Evolutionary conservation across 2,113 vertebrate species (phyloP).

Genomic region (Garra rufa): DNA sequence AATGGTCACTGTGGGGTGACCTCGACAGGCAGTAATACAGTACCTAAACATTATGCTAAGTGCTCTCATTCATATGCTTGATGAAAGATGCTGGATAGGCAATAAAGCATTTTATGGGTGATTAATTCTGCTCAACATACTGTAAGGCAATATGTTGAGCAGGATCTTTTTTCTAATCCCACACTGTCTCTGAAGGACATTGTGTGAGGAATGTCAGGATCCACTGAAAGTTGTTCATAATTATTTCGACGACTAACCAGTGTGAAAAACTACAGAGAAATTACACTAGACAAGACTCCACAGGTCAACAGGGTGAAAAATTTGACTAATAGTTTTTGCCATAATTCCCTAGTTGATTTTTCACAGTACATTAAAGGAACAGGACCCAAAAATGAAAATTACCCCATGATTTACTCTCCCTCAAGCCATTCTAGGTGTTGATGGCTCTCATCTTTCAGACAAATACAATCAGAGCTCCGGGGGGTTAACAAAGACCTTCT

Average conservation of each 20-base stretch:
- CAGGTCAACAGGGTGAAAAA: not conserved
- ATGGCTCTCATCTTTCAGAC: too few relatives aligned
- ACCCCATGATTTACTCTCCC: too few relatives aligned
- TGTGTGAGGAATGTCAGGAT: constrained; percentile 42
- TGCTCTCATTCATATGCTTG: constrained; percentile 64
- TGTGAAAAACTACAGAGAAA: not conserved
- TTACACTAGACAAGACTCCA: not conserved
- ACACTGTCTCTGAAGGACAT: constrained; percentile 59
- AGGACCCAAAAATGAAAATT: too few relatives aligned
- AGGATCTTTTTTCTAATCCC: constrained; percentile 39
- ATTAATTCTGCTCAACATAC: constrained; percentile 71
- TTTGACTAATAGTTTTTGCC: not conserved
- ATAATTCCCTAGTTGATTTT: not conserved
- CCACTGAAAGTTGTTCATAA: constrained; percentile 53
- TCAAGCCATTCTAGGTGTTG: too few relatives aligned
- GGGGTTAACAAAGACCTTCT: too few relatives aligned
- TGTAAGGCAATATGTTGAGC: constrained; percentile 68
- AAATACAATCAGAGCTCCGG: too few relatives aligned
- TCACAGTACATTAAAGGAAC: not conserved
- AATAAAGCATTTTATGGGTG: constrained; percentile 71
- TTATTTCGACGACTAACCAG: constrained; percentile 25
- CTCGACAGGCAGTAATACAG: constrained; percentile 65
- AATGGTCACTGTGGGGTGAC: constrained; percentile 68
- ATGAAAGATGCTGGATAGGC: constrained; percentile 62
- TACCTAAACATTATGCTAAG: constrained; percentile 72